Conservation (phyloP, 2,888 invertebrate genomes). For the Onchidella celtica region DNA sequence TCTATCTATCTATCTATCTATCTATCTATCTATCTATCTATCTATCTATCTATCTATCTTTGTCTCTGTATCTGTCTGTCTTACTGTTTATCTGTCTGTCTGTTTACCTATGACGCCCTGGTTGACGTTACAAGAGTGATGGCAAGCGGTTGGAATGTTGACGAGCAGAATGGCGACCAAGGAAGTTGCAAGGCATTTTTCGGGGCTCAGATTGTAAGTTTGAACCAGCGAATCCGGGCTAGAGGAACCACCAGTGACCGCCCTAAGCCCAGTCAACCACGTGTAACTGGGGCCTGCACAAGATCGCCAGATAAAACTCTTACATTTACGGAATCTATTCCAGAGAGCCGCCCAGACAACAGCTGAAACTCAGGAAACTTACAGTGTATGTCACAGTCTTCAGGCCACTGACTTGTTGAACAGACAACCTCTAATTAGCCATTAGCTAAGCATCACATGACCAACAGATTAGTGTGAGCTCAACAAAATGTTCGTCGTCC, state of each 20-base stretch:
- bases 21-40: too few relatives aligned
- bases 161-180: neutral
- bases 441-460: conserved; percentile 7
- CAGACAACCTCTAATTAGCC: neutral
- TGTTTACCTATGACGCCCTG: neutral
- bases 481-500: neutral
- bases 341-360: neutral
- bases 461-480: neutral
- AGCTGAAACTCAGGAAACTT: neutral
- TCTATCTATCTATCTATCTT: too few relatives aligned
- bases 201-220: neutral
- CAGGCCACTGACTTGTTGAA: neutral
- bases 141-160: neutral
- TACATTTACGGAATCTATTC: neutral
- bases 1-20: too few relatives aligned
- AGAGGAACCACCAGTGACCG: neutral
- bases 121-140: neutral
- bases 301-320: neutral
- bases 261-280: neutral
- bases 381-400: neutral
- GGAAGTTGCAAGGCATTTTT: neutral
- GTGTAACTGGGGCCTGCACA: neutral
- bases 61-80: too few relatives aligned
- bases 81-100: too few relatives aligned
- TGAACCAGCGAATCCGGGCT: neutral